phyloP scores from a whole-genome alignment of 2,888 invertebrate species.

The Brachyptera risi region DNA sequence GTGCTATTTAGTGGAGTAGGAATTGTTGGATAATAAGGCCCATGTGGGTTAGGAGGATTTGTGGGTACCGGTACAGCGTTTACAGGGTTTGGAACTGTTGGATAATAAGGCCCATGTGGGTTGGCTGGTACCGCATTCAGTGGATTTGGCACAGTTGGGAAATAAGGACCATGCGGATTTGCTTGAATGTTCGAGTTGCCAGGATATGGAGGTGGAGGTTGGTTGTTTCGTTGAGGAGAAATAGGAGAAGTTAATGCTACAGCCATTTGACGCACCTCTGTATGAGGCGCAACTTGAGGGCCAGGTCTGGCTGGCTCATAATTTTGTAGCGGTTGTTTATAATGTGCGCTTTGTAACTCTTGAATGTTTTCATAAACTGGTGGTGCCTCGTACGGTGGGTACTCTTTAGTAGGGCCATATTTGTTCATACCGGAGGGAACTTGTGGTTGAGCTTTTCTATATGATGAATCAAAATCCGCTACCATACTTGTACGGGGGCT shows the following conservation, averaged over 20 bases:
- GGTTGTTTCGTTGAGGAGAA: slow-evolving; percentile 19
- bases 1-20: not conserved
- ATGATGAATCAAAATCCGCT: slow-evolving; percentile 53
- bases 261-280: slow-evolving; percentile 18
- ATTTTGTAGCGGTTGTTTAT: slow-evolving; percentile 17
- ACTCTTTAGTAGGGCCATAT: slow-evolving; percentile 30
- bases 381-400: slow-evolving; percentile 52
- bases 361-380: slow-evolving; percentile 60
- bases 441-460: slow-evolving; percentile 78
- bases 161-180: slow-evolving; percentile 8
- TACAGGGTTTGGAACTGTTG: no score
- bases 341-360: slow-evolving; percentile 45
- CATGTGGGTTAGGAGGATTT: no score
- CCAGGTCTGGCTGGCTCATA: slow-evolving; percentile 49
- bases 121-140: no score
- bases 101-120: no score
- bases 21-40: slow-evolving; percentile 9
- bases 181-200: slow-evolving; percentile 22
- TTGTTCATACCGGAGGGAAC: slow-evolving; percentile 57
- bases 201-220: slow-evolving; percentile 30
- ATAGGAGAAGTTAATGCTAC: slow-evolving; percentile 21
- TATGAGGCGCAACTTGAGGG: slow-evolving; percentile 46
- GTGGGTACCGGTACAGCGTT: no score
- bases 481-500: slow-evolving; percentile 46
- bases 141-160: no score